Percentiles rank a stretch among this genome's conserved stretches.
These are phyloP conservation scores for Scaptomyza pallida DNA, from an alignment of 1,140 invertebrate genomes.

Conservation along the genomic window DNA sequence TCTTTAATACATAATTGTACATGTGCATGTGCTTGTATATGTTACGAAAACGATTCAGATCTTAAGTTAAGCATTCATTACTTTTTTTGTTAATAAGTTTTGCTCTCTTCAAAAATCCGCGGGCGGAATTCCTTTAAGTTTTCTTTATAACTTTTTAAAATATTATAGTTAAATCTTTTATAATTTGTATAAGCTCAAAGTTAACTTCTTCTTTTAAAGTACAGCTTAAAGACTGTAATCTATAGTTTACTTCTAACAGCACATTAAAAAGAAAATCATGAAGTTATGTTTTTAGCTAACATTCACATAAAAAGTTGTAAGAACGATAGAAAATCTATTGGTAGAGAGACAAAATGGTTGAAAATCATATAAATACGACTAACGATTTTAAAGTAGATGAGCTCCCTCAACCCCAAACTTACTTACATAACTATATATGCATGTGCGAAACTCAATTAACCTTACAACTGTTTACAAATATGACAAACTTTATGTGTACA, in stretches of 20 bases:
- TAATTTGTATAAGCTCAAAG: constrained; percentile 17
- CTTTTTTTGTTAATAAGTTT: constrained; percentile 1
- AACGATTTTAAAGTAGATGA: constrained; percentile 67
- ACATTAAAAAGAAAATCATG: too few relatives aligned
- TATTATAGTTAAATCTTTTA: neutral
- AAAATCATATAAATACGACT: constrained; percentile 53
- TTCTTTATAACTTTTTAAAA: constrained; percentile 8
- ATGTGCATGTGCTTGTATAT: constrained; percentile 24
- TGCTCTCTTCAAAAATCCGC: too few relatives aligned
- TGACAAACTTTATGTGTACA: constrained; percentile 21
- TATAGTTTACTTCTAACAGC: neutral
- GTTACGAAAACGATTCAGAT: constrained; percentile 26
- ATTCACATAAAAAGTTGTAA: constrained; percentile 8
- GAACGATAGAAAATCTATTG: constrained; percentile 12
- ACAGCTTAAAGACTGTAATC: neutral
- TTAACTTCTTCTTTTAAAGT: neutral
- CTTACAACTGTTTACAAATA: constrained; percentile 31
- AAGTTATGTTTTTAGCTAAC: too few relatives aligned
- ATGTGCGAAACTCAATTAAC: constrained; percentile 28
- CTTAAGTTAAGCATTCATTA: constrained; percentile 5
- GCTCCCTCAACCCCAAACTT: constrained; percentile 23
- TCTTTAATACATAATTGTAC: constrained; percentile 41
- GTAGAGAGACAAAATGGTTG: constrained; percentile 49
- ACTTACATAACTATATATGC: constrained; percentile 36
- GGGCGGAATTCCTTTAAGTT: constrained; percentile 49